Evolutionary conservation across 2,888 invertebrate genomes (phyloP), one percentile per base, ranked within the genome.

Genomic region (Cosmopolites sordidus): DNA sequence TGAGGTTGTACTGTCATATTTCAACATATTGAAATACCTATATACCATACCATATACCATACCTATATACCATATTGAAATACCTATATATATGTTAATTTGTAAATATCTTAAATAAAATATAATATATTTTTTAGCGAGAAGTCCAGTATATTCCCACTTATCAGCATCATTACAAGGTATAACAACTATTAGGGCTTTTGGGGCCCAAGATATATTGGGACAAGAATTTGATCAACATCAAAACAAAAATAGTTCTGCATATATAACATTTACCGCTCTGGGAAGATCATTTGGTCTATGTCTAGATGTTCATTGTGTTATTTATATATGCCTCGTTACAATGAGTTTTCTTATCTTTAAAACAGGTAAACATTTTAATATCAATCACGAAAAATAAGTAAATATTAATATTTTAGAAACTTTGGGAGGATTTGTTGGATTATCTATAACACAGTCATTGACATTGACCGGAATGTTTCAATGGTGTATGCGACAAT

Each of bases 401-500:
- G n/a, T n/a, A n/a, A n/a, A n/a, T 22, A 62, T n/a, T n/a, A n/a
- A n/a, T 22, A 8, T 22, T 60, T 62, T 50, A 72, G 73, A 69
- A 59, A 61, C 64, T 22, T 63, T 62, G 53, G 73, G 72, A 16
- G 73, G 71, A 11, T 71, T 69, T 45, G 72, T 74, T n/a, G 74
- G 74, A 39, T 59, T 74, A 30, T 70, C 72, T 5, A 69, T 75
- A 43, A 74, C 74, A 1, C 74, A 75, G 62, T 62, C 71, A 0
- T 61, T 73, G 30, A 63, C 63, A n/a, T 59, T 75, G 39, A 70
- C 68, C 1, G 74, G 74, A 39, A 83, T 86, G 83, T 83, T 87
- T 70, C 87, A 87, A 68, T 96, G 93, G 93, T 92, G 92, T 16
- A 91, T 95, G 83, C 59, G 73, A 15, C 73, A 74, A 57, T 73